Evolutionary conservation across 2,888 invertebrate species (phyloP), one percentile per base, ranked within the genome.

Genomic region (Sesia bembeciformis): DNA sequence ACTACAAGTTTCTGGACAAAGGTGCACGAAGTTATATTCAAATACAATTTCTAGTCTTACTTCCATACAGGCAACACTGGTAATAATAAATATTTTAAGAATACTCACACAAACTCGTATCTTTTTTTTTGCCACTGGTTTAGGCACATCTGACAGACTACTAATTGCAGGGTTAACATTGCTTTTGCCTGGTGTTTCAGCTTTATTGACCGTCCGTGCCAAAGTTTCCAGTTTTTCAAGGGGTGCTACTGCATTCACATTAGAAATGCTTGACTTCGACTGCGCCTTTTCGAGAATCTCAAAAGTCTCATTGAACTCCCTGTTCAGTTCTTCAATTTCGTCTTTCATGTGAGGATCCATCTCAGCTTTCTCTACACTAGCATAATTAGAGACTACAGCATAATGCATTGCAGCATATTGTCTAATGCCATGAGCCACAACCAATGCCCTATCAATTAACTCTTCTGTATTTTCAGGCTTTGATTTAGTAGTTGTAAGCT

Each of bases 361-460:
- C 4, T 59, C 58, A n/a, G 52, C 46, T 43, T 40, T 54, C 63
- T 84, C 79, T 49, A 79, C 67, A 42, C 42, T 42, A 46, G 46
- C n/a, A 46, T 46, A 46, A 46, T 46, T 46, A 46, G 8, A 4
- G 4, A 23, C 23, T 46, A 46, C 46, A 46, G 4, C 46, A 46
- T 5, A 46, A 60, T 80, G 66, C 80, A 87, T 74, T 38, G 72
- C 60, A 51, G 85, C 79, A 65, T 93, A 94, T 61, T 93, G 91
- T 60, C 88, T 90, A 51, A 96, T 74, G 40, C 96, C 96, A 65
- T 93, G 92, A 49, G 92, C 90, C 38, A 96, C 94, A 51, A 95
- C 93, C 62, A 91, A 86, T 4, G 93, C 87, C 64, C 94, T 90
- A 65, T 94, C 93, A 3, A 91, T 65, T 4, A 93, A 61, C 39